These are phyloP conservation scores for Pocillopora meandrina DNA, from an alignment of 92 coral and sea anemone species.

Conservation along the genomic window DNA sequence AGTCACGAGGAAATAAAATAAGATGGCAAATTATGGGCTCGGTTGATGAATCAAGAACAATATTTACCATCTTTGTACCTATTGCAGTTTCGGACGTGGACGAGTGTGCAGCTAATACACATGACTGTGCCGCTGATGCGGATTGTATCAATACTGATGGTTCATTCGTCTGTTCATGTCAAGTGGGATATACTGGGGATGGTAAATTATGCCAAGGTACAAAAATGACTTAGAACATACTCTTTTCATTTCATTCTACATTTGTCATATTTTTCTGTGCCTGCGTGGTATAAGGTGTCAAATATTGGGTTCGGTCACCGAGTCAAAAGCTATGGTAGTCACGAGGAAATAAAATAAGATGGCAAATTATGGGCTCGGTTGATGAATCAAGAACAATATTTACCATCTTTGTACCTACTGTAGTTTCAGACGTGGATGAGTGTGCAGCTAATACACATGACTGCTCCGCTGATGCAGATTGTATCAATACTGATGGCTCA, in stretches of 20 bases:
- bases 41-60: no score
- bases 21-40: not conserved
- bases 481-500: not conserved
- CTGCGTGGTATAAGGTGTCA: no score
- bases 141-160: not conserved
- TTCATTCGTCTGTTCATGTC: not conserved
- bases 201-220: not conserved
- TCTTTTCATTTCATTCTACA: no score
- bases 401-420: not conserved
- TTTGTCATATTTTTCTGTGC: no score
- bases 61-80: not conserved
- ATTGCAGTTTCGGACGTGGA: not conserved
- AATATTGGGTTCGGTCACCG: no score
- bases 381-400: no score
- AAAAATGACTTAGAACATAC: not conserved
- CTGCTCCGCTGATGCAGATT: not conserved
- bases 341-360: not conserved
- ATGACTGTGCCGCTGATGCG: not conserved
- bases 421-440: not conserved
- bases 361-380: not conserved
- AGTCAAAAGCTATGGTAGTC: no score
- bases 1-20: not conserved
- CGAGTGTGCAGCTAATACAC: not conserved
- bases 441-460: not conserved
- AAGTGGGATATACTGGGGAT: not conserved